These are phyloP conservation scores for Lordiphosa andalusiaca DNA, from an alignment of 2,888 invertebrate species.

Conservation along the genomic window DNA sequence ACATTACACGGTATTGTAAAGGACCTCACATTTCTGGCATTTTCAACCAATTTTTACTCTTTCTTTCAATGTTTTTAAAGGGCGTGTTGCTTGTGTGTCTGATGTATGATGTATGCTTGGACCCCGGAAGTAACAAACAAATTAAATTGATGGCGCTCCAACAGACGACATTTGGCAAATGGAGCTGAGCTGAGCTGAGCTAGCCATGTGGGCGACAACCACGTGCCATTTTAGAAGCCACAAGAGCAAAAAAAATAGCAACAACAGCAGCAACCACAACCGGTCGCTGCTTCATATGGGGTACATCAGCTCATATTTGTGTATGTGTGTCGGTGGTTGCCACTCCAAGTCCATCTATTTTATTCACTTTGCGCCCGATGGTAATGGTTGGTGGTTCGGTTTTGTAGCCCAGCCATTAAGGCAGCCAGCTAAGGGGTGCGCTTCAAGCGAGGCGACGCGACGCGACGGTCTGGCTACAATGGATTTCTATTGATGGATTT, in stretches of 20 bases:
- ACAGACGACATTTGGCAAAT: constrained; percentile 27
- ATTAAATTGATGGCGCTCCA: constrained; percentile 61
- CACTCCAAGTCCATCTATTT: constrained; percentile 24
- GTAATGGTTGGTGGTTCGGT: constrained; percentile 2
- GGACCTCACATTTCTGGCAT: not conserved
- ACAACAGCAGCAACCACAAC: constrained; percentile 3
- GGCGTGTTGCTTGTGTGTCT: constrained; percentile 22
- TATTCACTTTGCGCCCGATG: constrained; percentile 12
- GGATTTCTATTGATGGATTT: constrained; percentile 59
- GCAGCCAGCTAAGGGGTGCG: constrained; percentile 12
- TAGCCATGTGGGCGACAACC: constrained; percentile 36
- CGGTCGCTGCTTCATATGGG: constrained; percentile 32
- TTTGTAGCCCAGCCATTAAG: constrained; percentile 35
- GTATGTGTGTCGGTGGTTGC: constrained; percentile 3
- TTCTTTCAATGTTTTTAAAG: constrained; percentile 22
- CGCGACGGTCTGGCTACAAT: constrained; percentile 9
- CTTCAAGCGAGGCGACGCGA: not conserved
- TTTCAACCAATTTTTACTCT: not conserved
- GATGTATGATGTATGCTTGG: not conserved
- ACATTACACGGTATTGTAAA: not conserved
- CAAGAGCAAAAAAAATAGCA: too few relatives aligned
- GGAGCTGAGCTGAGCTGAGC: constrained; percentile 19
- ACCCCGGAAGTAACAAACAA: constrained; percentile 55
- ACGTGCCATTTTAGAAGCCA: constrained; percentile 17
- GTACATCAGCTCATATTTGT: constrained; percentile 13